Evolutionary conservation across 1,140 invertebrate species (phyloP).

Genomic region (Lordiphosa clarofinis): DNA sequence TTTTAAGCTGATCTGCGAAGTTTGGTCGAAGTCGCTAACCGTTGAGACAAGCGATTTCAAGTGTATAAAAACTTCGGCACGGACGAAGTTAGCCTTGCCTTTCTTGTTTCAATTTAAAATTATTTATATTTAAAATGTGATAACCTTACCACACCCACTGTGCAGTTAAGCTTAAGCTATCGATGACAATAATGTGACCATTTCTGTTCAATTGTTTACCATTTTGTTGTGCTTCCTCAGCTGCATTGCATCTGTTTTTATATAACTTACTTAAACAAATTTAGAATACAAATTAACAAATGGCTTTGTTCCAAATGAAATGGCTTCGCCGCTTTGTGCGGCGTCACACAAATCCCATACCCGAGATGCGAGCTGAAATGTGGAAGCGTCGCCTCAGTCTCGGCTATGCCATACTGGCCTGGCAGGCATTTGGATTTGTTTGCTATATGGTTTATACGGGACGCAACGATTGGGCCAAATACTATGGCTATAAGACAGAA

Average conservation of each 20-base stretch:
- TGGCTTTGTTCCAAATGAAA: conserved; percentile 74
- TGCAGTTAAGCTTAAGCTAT: too few relatives aligned
- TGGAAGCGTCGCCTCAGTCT: conserved; percentile 83
- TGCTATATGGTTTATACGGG: conserved; percentile 82
- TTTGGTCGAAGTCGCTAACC: too few relatives aligned
- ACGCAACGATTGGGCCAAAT: conserved; percentile 83
- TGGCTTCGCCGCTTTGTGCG: conserved; percentile 82
- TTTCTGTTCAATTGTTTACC: too few relatives aligned
- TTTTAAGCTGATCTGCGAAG: too few relatives aligned
- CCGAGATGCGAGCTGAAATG: conserved; percentile 80
- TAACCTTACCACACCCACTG: too few relatives aligned
- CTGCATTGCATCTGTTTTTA: conserved; percentile 24
- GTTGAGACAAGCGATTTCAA: too few relatives aligned
- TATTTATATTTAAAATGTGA: too few relatives aligned
- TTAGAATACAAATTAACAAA: conserved; percentile 8
- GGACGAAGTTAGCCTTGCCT: too few relatives aligned
- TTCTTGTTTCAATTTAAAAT: too few relatives aligned
- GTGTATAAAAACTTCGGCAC: too few relatives aligned
- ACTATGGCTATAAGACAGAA: conserved; percentile 83
- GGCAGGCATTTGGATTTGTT: conserved; percentile 84
- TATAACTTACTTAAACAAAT: conserved; percentile 30
- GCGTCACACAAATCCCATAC: conserved; percentile 83
- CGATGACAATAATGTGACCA: too few relatives aligned
- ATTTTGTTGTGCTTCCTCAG: conserved; percentile 9
- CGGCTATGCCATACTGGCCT: conserved; percentile 82